Evolutionary conservation across 1,140 invertebrate genomes (phyloP), one percentile per base, ranked within the genome.

Genomic region (Brachionus paranguensis): DNA sequence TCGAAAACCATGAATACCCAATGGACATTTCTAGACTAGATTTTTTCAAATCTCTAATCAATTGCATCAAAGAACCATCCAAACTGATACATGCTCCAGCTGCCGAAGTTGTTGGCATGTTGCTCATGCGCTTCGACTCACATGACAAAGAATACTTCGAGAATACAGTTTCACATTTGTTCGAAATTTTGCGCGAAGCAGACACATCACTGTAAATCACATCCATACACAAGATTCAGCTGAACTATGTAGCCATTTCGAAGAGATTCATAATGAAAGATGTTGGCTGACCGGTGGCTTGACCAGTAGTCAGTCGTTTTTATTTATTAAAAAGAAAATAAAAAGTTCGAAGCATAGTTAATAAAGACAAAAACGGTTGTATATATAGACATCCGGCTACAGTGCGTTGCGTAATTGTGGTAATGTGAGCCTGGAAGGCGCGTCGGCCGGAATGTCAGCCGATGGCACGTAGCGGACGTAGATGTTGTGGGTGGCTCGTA

Each of bases 81-180:
- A 88, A 88, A 85, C 85, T 85, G 33, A 88, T 91, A 11, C 92
- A 90, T 88, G 89, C 89, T 84, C 86, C 90, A 85, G 88, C 89
- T 53, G 89, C 92, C 24, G 92, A 93, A 88, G 91, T 92, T n/a
- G 84, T 92, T 10, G 93, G 93, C 5, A 87, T 93, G 79, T 87
- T 91, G 4, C 85, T 93, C 3, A 68, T 45, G n/a, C 20, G 78
- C 29, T 45, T 81, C 8, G 90, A 90, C 37, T 88, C 88, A 43
- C 84, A 84, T 11, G 85, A 87, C 24, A 86, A 86, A 43, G 86
- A 89, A n/a, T 27, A 55, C 14, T 60, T 84, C 14, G 37, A 55
- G 6, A 27, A 84, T 45, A 68, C 85, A 53, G 45, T 85, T n/a
- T 74, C 81, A 7, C 20, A 84, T 79, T 27, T 70, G 17, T 47